Conservation (phyloP, 2,888 invertebrate species). For the Orchestes rusci region DNA sequence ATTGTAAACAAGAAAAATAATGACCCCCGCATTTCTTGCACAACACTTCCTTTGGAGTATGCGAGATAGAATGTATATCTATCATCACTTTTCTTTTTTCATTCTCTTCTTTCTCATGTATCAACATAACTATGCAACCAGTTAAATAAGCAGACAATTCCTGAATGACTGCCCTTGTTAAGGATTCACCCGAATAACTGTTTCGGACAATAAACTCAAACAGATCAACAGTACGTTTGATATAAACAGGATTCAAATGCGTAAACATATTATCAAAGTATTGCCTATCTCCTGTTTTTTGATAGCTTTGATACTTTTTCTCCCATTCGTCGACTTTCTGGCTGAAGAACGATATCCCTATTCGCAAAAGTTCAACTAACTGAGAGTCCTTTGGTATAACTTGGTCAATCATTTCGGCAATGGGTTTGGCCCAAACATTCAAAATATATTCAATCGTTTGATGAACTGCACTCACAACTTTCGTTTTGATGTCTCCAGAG, state of each 20-base stretch:
- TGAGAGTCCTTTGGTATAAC: slow-evolving; percentile 23
- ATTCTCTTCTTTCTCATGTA: slow-evolving; percentile 19
- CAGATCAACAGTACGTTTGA: slow-evolving; percentile 20
- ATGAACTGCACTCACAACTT: slow-evolving; percentile 19
- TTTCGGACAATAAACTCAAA: slow-evolving; percentile 23
- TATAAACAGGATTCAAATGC: slow-evolving; percentile 18
- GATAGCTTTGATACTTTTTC: slow-evolving; percentile 24
- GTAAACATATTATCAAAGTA: slow-evolving; percentile 25
- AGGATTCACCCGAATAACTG: slow-evolving; percentile 19
- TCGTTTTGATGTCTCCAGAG: slow-evolving; percentile 18
- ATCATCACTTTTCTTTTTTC: slow-evolving; percentile 13
- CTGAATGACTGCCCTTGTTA: slow-evolving; percentile 20
- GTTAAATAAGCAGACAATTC: slow-evolving; percentile 29
- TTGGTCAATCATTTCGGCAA: slow-evolving; percentile 16
- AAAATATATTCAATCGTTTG: slow-evolving; percentile 15
- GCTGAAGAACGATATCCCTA: slow-evolving; percentile 18
- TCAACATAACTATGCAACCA: slow-evolving; percentile 25
- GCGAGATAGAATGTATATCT: slow-evolving; percentile 18
- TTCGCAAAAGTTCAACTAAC: slow-evolving; percentile 12
- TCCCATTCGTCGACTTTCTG: slow-evolving; percentile 23
- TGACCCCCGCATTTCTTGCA: slow-evolving; percentile 28
- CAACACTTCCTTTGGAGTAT: slow-evolving; percentile 9
- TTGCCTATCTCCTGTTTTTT: slow-evolving; percentile 18
- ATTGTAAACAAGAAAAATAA: too few species aligned
- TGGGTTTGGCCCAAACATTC: background rate